Conservation (phyloP, 2,113 vertebrate species). For the Syngnathus scovelli region DNA sequence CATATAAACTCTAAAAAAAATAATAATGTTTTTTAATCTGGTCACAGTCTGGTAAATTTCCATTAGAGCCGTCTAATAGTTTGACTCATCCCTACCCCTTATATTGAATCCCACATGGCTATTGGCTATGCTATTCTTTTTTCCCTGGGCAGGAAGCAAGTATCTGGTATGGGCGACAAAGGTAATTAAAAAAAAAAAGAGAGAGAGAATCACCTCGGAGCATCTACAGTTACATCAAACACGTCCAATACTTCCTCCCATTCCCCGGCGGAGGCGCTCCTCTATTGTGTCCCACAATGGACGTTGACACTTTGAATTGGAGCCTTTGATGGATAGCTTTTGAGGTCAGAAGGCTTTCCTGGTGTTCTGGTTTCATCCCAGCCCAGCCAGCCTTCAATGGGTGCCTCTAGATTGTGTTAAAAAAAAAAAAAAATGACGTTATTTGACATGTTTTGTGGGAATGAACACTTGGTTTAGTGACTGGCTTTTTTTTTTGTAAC, state of each 20-base stretch:
- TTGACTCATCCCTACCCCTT: background rate
- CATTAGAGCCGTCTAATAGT: background rate
- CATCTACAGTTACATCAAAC: slow-evolving; percentile 67
- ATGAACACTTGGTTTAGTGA: background rate
- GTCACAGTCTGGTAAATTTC: background rate
- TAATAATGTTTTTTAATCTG: too few species aligned
- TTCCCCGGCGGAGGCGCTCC: slow-evolving; percentile 65
- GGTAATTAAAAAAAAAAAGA: slow-evolving; percentile 54
- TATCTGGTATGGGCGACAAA: slow-evolving; percentile 53
- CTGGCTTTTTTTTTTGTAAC: background rate
- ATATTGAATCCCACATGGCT: background rate
- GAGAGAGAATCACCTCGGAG: slow-evolving; percentile 59
- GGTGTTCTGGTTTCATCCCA: slow-evolving; percentile 65
- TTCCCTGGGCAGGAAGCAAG: slow-evolving; percentile 21
- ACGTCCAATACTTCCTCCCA: slow-evolving; percentile 71
- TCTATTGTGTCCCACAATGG: slow-evolving; percentile 63
- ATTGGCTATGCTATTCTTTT: background rate
- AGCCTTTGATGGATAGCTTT: slow-evolving; percentile 68
- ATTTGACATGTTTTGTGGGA: slow-evolving; percentile 18
- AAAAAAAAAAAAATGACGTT: slow-evolving; percentile 32
- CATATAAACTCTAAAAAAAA: background rate
- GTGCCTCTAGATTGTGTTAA: slow-evolving; percentile 39
- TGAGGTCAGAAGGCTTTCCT: slow-evolving; percentile 68
- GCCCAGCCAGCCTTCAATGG: slow-evolving; percentile 53
- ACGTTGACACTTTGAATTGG: slow-evolving; percentile 68